Conservation (phyloP, 2,888 invertebrate genomes). For the Torymus auratus region DNA sequence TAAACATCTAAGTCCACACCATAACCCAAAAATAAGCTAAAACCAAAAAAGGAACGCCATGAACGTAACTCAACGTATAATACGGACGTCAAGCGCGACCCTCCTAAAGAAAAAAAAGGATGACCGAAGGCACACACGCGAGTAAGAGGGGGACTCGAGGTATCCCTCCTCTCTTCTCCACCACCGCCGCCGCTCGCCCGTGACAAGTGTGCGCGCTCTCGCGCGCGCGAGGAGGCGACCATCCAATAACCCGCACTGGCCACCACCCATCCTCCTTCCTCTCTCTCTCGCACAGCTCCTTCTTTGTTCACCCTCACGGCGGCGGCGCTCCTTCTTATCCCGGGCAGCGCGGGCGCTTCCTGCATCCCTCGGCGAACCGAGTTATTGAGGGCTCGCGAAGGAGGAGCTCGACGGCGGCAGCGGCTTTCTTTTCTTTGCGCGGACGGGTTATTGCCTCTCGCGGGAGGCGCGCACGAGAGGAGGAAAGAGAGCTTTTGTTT, state of each 20-base stretch:
- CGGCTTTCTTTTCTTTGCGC: conserved; percentile 1
- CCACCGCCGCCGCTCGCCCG: conserved; percentile 58
- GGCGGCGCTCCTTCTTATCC: conserved; percentile 16
- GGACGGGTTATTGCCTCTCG: not conserved
- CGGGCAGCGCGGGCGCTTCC: conserved; percentile 28
- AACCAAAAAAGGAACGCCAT: too few species aligned
- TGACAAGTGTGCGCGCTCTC: conserved; percentile 67
- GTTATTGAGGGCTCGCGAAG: conserved; percentile 65
- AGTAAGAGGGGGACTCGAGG: too few species aligned
- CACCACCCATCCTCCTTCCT: conserved; percentile 50
- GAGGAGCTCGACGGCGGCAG: not conserved
- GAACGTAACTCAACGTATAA: too few species aligned
- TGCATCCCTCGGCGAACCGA: conserved; percentile 53
- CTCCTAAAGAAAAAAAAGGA: too few species aligned
- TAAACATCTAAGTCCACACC: too few species aligned
- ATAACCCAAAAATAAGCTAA: too few species aligned
- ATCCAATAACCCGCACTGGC: conserved; percentile 72
- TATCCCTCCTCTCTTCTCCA: too few species aligned
- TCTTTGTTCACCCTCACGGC: conserved; percentile 31
- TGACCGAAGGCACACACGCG: too few species aligned
- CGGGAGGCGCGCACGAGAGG: too few species aligned
- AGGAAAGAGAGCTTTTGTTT: too few species aligned
- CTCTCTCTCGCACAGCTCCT: conserved; percentile 41
- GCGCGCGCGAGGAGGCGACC: conserved; percentile 65
- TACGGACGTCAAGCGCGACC: too few species aligned